phyloP scores from a whole-genome alignment of 2,797 vertebrate genomes.

The Phrynocephalus guinanensis region DNA sequence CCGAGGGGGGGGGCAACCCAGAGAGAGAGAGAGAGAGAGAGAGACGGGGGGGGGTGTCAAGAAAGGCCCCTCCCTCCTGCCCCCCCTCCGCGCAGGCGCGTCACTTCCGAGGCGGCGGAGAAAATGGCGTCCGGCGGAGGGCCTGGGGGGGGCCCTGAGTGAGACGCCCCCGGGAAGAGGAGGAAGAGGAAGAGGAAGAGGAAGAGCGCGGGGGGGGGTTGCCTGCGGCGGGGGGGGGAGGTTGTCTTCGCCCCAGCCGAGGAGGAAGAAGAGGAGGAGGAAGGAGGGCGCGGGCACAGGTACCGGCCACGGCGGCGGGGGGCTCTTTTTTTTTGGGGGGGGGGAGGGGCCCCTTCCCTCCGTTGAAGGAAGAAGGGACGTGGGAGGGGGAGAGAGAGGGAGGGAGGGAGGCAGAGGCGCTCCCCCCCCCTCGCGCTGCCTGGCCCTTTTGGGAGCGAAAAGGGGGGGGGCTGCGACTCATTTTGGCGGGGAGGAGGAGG shows the following conservation, averaged over 20 bases:
- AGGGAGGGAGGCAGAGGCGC: too few species aligned
- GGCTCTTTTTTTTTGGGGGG: too few species aligned
- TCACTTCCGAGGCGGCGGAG: constrained; percentile 78
- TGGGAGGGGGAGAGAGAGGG: not conserved
- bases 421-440: too few species aligned
- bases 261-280: not conserved
- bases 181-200: not conserved
- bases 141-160: constrained; percentile 22
- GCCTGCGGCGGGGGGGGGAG: not conserved
- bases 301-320: not conserved
- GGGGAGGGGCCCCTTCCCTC: too few species aligned
- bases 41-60: too few species aligned
- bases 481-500: too few species aligned
- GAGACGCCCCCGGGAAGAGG: not conserved
- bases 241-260: too few species aligned
- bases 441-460: too few species aligned
- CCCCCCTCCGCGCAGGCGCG: constrained; percentile 26
- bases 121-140: constrained; percentile 77
- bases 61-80: not conserved
- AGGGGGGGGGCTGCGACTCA: too few species aligned
- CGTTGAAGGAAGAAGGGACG: too few species aligned
- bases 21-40: too few species aligned
- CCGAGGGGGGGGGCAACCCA: too few species aligned
- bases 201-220: not conserved
- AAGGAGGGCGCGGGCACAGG: not conserved